These are phyloP conservation scores for Crax fasciolata DNA, from an alignment of 2,797 vertebrate species.

Conservation along the genomic window DNA sequence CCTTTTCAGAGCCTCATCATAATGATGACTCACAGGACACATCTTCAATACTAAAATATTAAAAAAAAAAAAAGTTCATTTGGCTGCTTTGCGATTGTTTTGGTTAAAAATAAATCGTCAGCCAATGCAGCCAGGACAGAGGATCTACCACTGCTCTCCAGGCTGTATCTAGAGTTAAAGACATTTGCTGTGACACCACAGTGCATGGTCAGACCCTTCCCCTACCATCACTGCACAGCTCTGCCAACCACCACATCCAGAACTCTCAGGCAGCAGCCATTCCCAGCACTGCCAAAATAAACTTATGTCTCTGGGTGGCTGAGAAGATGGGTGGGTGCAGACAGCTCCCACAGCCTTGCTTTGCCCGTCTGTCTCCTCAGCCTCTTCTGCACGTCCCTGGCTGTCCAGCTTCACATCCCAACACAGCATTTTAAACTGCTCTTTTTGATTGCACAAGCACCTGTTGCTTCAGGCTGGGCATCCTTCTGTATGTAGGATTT, in stretches of 20 bases:
- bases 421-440: neutral
- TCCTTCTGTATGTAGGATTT: too few relatives aligned
- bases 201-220: accelerated
- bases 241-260: neutral
- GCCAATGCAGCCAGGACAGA: neutral
- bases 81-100: neutral
- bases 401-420: accelerated
- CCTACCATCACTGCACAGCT: neutral
- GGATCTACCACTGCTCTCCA: neutral
- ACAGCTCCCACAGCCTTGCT: neutral
- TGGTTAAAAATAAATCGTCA: neutral
- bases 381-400: neutral
- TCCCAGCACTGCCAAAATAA: neutral
- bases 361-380: neutral
- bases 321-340: neutral
- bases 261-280: neutral
- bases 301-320: accelerated
- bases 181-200: neutral
- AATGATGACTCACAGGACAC: slow-evolving; percentile 36
- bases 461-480: neutral
- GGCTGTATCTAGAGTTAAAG: neutral
- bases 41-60: neutral
- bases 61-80: neutral
- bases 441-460: neutral
- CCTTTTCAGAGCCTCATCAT: slow-evolving; percentile 44